Conservation (phyloP, 2,888 invertebrate genomes). For the Drosophila paramelanica region DNA sequence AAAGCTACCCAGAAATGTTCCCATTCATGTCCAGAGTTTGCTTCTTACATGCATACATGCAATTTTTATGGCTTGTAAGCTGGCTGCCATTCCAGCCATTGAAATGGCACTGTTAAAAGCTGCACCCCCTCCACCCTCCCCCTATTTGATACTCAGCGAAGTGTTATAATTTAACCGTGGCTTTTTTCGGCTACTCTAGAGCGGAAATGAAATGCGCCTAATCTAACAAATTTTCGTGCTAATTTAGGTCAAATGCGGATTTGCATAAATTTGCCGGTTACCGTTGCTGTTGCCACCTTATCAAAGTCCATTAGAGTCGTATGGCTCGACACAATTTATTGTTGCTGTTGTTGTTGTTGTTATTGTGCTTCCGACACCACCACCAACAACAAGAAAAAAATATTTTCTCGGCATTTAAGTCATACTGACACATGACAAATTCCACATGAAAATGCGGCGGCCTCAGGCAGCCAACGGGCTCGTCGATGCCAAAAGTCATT, state of each 20-base stretch:
- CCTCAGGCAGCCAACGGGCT: slow-evolving; percentile 1
- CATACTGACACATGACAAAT: slow-evolving; percentile 81
- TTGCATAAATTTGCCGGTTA: slow-evolving; percentile 75
- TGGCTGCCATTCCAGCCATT: slow-evolving; percentile 50
- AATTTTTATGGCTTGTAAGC: slow-evolving; percentile 79
- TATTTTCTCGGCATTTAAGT: slow-evolving; percentile 80
- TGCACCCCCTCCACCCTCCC: neutral
- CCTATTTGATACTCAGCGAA: neutral
- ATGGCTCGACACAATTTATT: slow-evolving; percentile 58
- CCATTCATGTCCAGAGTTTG: slow-evolving; percentile 62
- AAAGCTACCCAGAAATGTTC: slow-evolving; percentile 63
- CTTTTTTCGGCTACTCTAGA: slow-evolving; percentile 29
- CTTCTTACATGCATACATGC: slow-evolving; percentile 62
- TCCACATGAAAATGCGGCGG: slow-evolving; percentile 63
- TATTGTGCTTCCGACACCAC: slow-evolving; percentile 15
- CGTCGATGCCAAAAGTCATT: slow-evolving; percentile 71
- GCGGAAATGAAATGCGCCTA: slow-evolving; percentile 75
- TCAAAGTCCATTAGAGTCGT: slow-evolving; percentile 76
- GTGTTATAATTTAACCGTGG: slow-evolving; percentile 25
- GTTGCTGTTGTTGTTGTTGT: slow-evolving; percentile 5
- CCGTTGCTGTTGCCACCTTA: slow-evolving; percentile 73
- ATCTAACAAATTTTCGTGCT: slow-evolving; percentile 81
- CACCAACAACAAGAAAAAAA: slow-evolving; percentile 37
- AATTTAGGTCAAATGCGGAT: slow-evolving; percentile 82
- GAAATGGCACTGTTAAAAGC: slow-evolving; percentile 56